Conservation (phyloP, 1,140 invertebrate genomes). For the Mya arenaria region DNA sequence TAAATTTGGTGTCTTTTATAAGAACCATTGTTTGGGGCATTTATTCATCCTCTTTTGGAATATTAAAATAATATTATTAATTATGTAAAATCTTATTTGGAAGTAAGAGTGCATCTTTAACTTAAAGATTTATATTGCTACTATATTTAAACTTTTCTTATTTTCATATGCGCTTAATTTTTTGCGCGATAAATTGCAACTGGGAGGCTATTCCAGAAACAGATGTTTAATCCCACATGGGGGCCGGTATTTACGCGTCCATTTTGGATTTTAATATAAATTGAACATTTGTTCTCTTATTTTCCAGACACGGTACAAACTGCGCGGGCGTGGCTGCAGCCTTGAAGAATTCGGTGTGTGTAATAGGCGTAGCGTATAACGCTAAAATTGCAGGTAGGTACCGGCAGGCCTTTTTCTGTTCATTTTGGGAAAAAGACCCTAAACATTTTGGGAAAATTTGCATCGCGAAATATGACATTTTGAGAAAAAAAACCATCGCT, state of each 20-base stretch:
- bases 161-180: background rate
- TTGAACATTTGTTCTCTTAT: background rate
- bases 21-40: no score
- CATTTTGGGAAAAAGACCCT: no score
- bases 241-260: background rate
- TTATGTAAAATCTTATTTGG: no score
- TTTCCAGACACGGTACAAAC: slow-evolving; percentile 30
- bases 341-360: slow-evolving; percentile 16
- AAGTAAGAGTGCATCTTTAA: background rate
- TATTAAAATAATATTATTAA: no score
- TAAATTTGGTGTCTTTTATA: no score
- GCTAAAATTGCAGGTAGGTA: slow-evolving; percentile 2
- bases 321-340: slow-evolving; percentile 23
- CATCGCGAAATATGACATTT: no score
- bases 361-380: slow-evolving; percentile 26
- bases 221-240: background rate
- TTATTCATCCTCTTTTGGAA: no score
- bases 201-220: background rate
- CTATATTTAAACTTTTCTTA: background rate
- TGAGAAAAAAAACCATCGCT: no score
- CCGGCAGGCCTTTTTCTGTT: no score
- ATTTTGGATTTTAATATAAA: background rate
- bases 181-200: background rate
- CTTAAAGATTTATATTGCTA: background rate
- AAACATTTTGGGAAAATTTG: no score